Evolutionary conservation across 2,113 vertebrate genomes (phyloP).

Genomic region (Saccopteryx leptura): DNA sequence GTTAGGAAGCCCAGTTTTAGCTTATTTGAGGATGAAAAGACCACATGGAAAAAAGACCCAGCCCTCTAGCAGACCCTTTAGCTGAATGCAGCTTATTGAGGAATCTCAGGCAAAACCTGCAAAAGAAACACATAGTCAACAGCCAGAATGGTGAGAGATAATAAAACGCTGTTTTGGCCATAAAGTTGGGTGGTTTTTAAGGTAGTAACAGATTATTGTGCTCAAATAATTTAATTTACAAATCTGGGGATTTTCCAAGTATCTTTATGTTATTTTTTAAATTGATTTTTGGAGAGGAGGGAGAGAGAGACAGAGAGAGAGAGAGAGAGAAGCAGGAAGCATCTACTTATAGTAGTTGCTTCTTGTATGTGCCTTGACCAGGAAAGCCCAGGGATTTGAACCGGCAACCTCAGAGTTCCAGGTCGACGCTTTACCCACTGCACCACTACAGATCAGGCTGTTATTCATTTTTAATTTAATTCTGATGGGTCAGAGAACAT

Average conservation of each 20-base stretch:
- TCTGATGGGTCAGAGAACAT: not conserved
- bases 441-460: not conserved
- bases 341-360: no score
- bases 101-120: not conserved
- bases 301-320: no score
- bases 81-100: not conserved
- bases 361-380: no score
- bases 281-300: no score
- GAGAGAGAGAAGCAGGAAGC: no score
- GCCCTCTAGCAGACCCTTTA: not conserved
- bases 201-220: slow-evolving; percentile 34
- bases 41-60: not conserved
- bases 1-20: not conserved
- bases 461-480: slow-evolving; percentile 1
- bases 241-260: not conserved
- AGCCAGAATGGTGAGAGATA: slow-evolving; percentile 14
- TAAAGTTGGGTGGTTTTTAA: not conserved
- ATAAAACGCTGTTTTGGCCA: not conserved
- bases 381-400: no score
- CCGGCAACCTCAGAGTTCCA: no score
- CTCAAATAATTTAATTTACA: slow-evolving; percentile 15
- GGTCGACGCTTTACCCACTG: no score
- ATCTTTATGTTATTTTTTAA: not conserved
- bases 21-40: slow-evolving; percentile 1
- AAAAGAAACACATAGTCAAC: not conserved